Percentiles rank a stretch among this genome's conserved stretches.
These are phyloP conservation scores for Hydrocynus forskahlii DNA, from an alignment of 2,797 vertebrate species.

Conservation along the genomic window DNA sequence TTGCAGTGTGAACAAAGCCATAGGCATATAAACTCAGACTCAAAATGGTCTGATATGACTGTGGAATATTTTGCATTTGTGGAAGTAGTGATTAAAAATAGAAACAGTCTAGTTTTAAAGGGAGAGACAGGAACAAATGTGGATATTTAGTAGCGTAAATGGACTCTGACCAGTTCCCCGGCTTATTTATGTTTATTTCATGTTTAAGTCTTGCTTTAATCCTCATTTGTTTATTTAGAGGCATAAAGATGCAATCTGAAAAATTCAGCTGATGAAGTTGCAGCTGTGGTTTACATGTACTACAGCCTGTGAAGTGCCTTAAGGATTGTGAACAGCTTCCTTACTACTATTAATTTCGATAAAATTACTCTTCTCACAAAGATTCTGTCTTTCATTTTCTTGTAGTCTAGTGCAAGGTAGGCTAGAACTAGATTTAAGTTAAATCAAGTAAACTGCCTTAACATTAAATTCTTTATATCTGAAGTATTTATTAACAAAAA, in stretches of 20 bases:
- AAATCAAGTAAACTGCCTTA: too few species aligned
- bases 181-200: constrained; percentile 53
- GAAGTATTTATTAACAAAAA: too few species aligned
- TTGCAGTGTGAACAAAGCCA: not conserved
- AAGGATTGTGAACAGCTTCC: not conserved
- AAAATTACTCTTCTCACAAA: not conserved
- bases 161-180: constrained; percentile 14
- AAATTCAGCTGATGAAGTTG: constrained; percentile 25
- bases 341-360: not conserved
- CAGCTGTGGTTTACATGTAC: not conserved
- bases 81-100: constrained; percentile 52
- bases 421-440: too few species aligned
- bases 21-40: constrained; percentile 32
- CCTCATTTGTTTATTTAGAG: constrained; percentile 50
- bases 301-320: not conserved
- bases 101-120: constrained; percentile 32
- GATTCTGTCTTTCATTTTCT: not conserved
- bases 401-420: too few species aligned
- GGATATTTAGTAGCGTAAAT: constrained; percentile 55
- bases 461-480: too few species aligned
- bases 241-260: constrained; percentile 43
- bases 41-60: constrained; percentile 30
- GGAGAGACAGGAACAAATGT: constrained; percentile 46
- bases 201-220: constrained; percentile 44
- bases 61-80: constrained; percentile 44